Percentiles rank a stretch among this genome's conserved stretches.
Evolutionary conservation across 2,888 invertebrate species (phyloP).

Genomic region (Brachynemurus nebulosus): DNA sequence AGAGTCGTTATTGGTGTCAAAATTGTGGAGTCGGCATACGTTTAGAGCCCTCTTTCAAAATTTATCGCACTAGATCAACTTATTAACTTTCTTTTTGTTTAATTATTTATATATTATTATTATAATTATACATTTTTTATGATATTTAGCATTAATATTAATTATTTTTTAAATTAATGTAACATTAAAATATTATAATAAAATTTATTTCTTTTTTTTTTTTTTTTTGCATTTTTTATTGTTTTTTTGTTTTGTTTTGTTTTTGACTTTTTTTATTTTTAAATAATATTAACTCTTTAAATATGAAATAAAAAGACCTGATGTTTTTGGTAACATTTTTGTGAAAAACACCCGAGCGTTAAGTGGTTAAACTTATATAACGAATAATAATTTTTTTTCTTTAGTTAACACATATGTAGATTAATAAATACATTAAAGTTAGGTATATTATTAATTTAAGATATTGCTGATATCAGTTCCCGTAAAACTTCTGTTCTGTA

Average conservation of each 20-base stretch:
- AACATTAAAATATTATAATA: not conserved
- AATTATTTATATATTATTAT: not conserved
- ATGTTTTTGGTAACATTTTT: not conserved
- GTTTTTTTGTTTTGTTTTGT: not conserved
- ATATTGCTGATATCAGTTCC: no score
- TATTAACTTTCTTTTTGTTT: not conserved
- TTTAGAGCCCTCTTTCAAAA: not conserved
- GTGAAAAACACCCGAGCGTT: not conserved
- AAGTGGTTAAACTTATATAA: not conserved
- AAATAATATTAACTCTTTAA: not conserved
- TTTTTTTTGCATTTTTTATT: not conserved
- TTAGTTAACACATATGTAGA: no score
- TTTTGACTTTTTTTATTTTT: not conserved
- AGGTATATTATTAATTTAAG: no score
- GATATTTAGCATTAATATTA: not conserved
- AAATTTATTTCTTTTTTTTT: not conserved
- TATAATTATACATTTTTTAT: not conserved
- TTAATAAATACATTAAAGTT: no score
- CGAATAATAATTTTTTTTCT: no score
- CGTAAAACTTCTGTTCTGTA: no score
- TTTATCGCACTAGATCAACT: not conserved
- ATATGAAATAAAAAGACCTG: not conserved
- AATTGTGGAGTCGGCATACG: not conserved
- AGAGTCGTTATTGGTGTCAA: not conserved
- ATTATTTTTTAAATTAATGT: not conserved